Base-by-base conservation (phyloP, 1,140 invertebrate genomes). In the Drosophila eugracilis region DNA sequence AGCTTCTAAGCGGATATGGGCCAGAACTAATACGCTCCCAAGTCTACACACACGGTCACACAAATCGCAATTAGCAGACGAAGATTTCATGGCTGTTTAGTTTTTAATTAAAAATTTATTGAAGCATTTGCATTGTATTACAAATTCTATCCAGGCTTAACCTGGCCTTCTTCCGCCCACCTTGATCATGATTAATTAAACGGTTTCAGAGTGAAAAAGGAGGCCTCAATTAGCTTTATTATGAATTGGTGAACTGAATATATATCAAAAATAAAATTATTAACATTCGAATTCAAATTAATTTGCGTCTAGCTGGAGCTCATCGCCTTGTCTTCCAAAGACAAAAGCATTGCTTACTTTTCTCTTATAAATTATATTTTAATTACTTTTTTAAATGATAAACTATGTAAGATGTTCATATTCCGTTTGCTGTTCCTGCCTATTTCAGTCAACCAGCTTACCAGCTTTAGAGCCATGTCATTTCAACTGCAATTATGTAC, bases 61-160 rank as follows among this genome's bases (percentile, higher is more conserved):
- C 48, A 63, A 53, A 54, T 45, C 39, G 44, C 50, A 85, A 84
- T 84, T 85, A 80, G 81, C 57, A 19, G 42, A 22, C 45, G 42
- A 32, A 59, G 62, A 44, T 65, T 77, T 83, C 30, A 52, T 60
- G 69, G 65, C 36, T 62, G 50, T 50, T 77, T 60, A 62, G 66
- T 73, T 81, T 81, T 86, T 86, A 88, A 86, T 86, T 86, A 88
- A 81, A 86, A 88, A 81, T 86, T 86, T 63, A 86, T 88, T 48
- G 50, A 59, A 48, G 55, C 60, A 49, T 74, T 74, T 65, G 71
- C 72, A 86, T 86, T 74, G 59, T 79, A 86, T 77, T 77, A 74
- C 44, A 45, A 55, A 73, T 73, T 42, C 15, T 58, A 80, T 85
- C 79, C 42, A 86, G 52, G 76, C 76, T 80, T 80, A 73, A 57